Percentiles rank a stretch among this genome's conserved stretches.
phyloP scores from a whole-genome alignment of 2,888 invertebrate species.

The Eristalis intricaria region DNA sequence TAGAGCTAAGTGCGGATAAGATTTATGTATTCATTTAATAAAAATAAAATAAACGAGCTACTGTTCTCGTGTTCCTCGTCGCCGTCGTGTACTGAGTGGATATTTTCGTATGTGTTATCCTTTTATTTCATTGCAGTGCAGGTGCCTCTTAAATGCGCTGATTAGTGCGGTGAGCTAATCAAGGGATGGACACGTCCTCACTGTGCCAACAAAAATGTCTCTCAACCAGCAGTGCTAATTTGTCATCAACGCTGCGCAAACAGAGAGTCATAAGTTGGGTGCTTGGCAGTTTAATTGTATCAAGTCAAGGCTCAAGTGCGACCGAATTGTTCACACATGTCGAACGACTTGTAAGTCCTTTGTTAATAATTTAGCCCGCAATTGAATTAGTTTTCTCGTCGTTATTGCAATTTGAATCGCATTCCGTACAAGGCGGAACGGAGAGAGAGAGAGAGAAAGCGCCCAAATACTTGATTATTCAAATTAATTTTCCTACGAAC shows the following conservation, averaged over 20 bases:
- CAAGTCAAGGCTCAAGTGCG: slow-evolving; percentile 14
- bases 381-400: slow-evolving; percentile 63
- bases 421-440: neutral
- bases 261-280: slow-evolving; percentile 15
- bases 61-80: neutral
- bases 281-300: slow-evolving; percentile 28
- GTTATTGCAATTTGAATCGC: slow-evolving; percentile 30
- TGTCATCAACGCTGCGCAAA: slow-evolving; percentile 24
- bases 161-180: slow-evolving; percentile 57
- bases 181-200: slow-evolving; percentile 46
- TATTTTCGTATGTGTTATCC: neutral
- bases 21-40: slow-evolving; percentile 68
- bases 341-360: slow-evolving; percentile 40
- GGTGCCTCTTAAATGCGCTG: slow-evolving; percentile 38
- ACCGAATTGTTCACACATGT: slow-evolving; percentile 13
- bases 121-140: slow-evolving; percentile 53
- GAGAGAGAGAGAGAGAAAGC: too few relatives aligned
- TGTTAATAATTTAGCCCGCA: slow-evolving; percentile 55
- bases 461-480: slow-evolving; percentile 45
- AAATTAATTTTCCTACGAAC: slow-evolving; percentile 49
- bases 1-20: slow-evolving; percentile 18
- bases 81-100: neutral
- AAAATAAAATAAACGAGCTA: slow-evolving; percentile 31
- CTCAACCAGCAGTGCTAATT: slow-evolving; percentile 35
- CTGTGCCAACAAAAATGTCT: slow-evolving; percentile 23